These are phyloP conservation scores for Haliclystus octoradiatus DNA, from an alignment of 30 jellyfish, hydroid and myxozoan genomes.

Conservation along the genomic window DNA sequence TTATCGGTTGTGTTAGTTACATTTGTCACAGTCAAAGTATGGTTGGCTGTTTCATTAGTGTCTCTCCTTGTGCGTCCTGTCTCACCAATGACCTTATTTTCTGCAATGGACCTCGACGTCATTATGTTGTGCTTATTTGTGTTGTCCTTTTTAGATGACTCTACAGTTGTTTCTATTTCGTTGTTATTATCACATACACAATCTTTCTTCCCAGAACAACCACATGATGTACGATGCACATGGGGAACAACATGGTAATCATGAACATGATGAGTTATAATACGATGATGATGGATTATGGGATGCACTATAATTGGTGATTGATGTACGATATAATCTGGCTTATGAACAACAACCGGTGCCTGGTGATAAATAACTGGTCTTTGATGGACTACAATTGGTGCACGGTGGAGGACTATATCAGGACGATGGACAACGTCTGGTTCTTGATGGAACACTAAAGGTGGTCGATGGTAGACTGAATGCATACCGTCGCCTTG, in stretches of 20 bases:
- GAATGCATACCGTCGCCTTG: slow-evolving; percentile 86
- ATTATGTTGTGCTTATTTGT: too few relatives aligned
- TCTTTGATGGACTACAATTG: slow-evolving; percentile 61
- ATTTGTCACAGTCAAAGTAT: slow-evolving; percentile 21
- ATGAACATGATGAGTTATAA: slow-evolving; percentile 73
- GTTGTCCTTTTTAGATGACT: too few relatives aligned
- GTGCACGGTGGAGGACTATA: slow-evolving; percentile 64
- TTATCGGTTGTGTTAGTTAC: too few relatives aligned
- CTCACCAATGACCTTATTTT: too few relatives aligned
- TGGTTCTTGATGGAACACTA: slow-evolving; percentile 76
- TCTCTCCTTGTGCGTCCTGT: too few relatives aligned
- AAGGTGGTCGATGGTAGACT: slow-evolving; percentile 90
- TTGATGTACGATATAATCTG: slow-evolving; percentile 48
- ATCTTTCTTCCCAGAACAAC: slow-evolving; percentile 68
- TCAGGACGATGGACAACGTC: slow-evolving; percentile 79
- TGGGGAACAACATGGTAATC: slow-evolving; percentile 61
- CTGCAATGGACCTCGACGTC: too few relatives aligned
- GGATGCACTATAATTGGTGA: slow-evolving; percentile 76
- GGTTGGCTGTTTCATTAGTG: slow-evolving; percentile 9
- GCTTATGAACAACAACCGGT: slow-evolving; percentile 72
- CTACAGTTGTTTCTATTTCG: too few relatives aligned
- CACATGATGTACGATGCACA: slow-evolving; percentile 48
- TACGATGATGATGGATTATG: slow-evolving; percentile 59
- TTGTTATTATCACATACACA: slow-evolving; percentile 59
- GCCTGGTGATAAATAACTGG: slow-evolving; percentile 75